Evolutionary conservation across 2,888 invertebrate species (phyloP), one percentile per base, ranked within the genome.

Genomic region (Dicranocentrus wangi): DNA sequence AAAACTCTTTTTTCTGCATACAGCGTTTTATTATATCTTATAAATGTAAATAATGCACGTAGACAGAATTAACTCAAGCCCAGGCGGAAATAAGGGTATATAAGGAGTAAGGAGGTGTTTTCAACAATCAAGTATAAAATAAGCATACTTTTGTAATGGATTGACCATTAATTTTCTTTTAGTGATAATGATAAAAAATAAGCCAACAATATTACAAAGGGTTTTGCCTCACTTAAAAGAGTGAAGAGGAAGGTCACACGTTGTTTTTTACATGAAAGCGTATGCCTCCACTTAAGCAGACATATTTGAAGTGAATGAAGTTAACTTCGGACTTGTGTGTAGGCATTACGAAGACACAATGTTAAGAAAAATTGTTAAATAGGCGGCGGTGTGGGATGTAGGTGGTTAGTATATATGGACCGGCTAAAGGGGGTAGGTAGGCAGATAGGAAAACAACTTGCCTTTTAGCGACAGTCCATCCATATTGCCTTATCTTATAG

Each of bases 41-140:
- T 32, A 32, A 61, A 32, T 42, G 21, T 55, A 55, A 55, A 55
- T 61, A 32, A 61, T 32, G 19, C 55, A 2, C 39, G 5, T n/a
- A 28, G 5, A 55, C 47, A 47, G 5, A 32, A 3, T 32, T 7
- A 51, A 51, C 21, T 25, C 55, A 58, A 66, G 65, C 78, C 78
- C 78, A 78, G 78, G 78, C 78, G 78, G 78, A 78, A 78, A 71
- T 71, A 78, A 71, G 70, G 42, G 60, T 61, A 47, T 78, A n/a
- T n/a, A n/a, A n/a, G n/a, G n/a, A n/a, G n/a, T n/a, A 78, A 78
- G 69, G 25, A 39, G 17, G 69, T 69, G 69, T 70, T 70, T 78
- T 71, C 51, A 69, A 61, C 69, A 69, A 77, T 77, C 69, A 77
- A 51, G 65, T 55, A 60, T 55, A 55, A 21, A 76, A 43, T 53